Base-by-base conservation (phyloP, 2,888 invertebrate genomes). In the Diplolepis rosae region DNA sequence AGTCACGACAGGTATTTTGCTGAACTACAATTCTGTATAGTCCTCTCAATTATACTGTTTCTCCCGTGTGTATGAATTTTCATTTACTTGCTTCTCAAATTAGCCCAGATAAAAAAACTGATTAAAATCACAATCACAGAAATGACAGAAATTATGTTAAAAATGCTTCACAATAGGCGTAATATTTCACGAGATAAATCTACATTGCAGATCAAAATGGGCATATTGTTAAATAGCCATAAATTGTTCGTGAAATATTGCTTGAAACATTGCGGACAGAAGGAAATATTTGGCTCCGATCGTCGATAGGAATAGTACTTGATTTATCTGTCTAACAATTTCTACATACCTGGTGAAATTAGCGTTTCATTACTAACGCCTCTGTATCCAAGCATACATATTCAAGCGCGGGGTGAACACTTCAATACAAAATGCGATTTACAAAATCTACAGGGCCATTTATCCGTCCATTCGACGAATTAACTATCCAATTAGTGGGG, bases 401-500 rank as follows among this genome's bases (percentile, higher is more conserved):
- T 39, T 61, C 39, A 39, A 61, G 13, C 39, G 39, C 24, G 61
- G 35, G 35, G 61, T 61, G 61, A 35, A 61, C 61, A 35, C 13
- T 61, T 22, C 61, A 61, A 61, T 61, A 61, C 61, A 35, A 27
- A 39, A 61, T 61, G 61, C 35, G 61, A 61, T 61, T 61, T 61
- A 61, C 61, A 61, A 11, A 61, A 35, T 39, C 39, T 61, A 35
- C 61, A 39, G 24, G 39, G 61, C 61, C 35, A 61, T 61, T 61
- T 61, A 61, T 61, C 35, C 61, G 61, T 13, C 61, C 61, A 61
- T 61, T 61, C 39, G 13, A 7, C 61, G 61, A 61, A 61, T 61
- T 61, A 61, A 61, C 61, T 61, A 61, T 61, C 39, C 61, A 61
- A 61, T 61, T 61, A 61, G 61, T 35, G 61, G 35, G 39, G 11